Evolutionary conservation across 1,140 invertebrate species (phyloP), one percentile per base, ranked within the genome.

Genomic region (Gonioctena quinquepunctata): DNA sequence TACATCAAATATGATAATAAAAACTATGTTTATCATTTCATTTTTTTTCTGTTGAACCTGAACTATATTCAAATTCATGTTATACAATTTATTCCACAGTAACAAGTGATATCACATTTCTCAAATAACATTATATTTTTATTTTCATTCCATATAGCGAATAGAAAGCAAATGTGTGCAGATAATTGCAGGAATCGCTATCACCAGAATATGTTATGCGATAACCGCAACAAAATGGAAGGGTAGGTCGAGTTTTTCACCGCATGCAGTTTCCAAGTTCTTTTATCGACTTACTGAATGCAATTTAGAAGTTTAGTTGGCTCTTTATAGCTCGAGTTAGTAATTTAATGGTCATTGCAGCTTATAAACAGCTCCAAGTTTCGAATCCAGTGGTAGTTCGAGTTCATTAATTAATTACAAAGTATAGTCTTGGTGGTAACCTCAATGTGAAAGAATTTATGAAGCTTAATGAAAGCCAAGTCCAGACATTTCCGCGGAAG

Each of bases 261-360:
- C 33, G 33, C 33, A 42, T 42, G 33, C 33, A 42, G 33, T 42
- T 42, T 2, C 33, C 33, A 42, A 42, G 11, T 42, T 42, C 33
- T 42, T 42, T 42, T 42, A 42, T 42, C 33, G 33, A 42, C 33
- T 42, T 42, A 42, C 33, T 42, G 33, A 42, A 42, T 19, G 52
- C 13, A 56, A 19, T 23, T 59, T 25, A 59, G 56, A 59, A 59
- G 56, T 26, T 59, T 25, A 22, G 56, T 59, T 22, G n/a, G 21
- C 56, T 16, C n/a, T 59, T 59, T 59, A 59, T 59, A n/a, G 26
- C 56, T 16, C 23, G 21, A 26, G 21, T 26, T 23, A 11, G 23
- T 59, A 59, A 59, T 59, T 59, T 59, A 25, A 59, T 59, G 23
- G 56, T 25, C 56, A 59, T 59, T 23, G 21, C 26, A 59, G 56